Conservation (phyloP, 1,140 invertebrate genomes). For the Temnothorax longispinosus region DNA sequence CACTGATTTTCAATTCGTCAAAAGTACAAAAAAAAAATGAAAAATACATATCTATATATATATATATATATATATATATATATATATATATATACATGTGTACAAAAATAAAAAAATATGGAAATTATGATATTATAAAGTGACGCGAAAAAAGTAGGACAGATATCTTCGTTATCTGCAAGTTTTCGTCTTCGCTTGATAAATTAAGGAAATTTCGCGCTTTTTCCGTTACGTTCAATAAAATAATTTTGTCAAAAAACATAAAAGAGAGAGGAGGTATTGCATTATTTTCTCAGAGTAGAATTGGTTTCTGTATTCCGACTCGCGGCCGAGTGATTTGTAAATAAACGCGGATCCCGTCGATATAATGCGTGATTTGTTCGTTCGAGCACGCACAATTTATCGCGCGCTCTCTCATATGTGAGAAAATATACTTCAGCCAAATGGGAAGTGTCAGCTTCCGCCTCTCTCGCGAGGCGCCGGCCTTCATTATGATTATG, state of each 20-base stretch:
- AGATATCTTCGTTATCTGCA: not conserved
- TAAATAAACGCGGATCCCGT: conserved; percentile 46
- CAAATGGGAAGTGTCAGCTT: conserved; percentile 48
- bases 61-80: too few species aligned
- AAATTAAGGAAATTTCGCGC: not conserved
- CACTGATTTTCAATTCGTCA: not conserved
- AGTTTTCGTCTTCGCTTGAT: not conserved
- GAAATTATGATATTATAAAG: not conserved
- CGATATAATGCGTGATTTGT: not conserved
- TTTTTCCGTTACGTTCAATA: not conserved
- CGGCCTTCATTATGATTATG: conserved; percentile 27
- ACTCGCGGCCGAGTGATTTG: not conserved
- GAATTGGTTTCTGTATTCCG: not conserved
- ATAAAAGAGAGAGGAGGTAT: not conserved
- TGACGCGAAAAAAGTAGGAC: not conserved
- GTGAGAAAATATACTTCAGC: conserved; percentile 65
- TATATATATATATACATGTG: not conserved
- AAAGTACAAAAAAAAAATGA: not conserved
- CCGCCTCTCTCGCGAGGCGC: conserved; percentile 2
- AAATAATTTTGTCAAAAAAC: not conserved
- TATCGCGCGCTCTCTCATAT: conserved; percentile 3
- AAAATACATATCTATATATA: not conserved
- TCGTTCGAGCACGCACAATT: not conserved
- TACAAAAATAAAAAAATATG: not conserved
- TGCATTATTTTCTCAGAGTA: not conserved